Conservation (phyloP, 2,888 invertebrate species). For the Drosophila nr. medialis region DNA sequence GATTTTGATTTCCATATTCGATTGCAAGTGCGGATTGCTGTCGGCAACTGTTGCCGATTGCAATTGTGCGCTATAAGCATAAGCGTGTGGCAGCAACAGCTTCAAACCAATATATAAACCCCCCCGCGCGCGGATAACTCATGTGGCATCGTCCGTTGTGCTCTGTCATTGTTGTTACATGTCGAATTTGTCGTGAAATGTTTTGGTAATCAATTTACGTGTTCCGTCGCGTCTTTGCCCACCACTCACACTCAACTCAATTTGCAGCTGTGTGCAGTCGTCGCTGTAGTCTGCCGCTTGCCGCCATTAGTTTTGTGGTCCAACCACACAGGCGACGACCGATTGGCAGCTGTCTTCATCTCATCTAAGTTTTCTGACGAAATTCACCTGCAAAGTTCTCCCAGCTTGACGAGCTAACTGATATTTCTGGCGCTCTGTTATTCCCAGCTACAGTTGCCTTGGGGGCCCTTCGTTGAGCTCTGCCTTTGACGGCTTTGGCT, state of each 20-base stretch:
- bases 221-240: conserved; percentile 29
- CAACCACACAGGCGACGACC: conserved; percentile 23
- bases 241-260: neutral
- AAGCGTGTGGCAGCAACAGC: conserved; percentile 11
- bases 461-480: conserved; percentile 3
- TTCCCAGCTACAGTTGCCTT: conserved; percentile 31
- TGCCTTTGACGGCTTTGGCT: conserved; percentile 11
- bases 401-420: conserved; percentile 26
- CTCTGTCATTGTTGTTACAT: conserved; percentile 68
- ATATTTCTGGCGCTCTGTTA: conserved; percentile 25
- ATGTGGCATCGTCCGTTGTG: conserved; percentile 15
- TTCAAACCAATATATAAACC: neutral
- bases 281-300: conserved; percentile 13
- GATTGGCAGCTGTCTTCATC: conserved; percentile 29
- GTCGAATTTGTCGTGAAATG: conserved; percentile 77
- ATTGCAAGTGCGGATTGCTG: conserved; percentile 45
- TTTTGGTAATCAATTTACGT: conserved; percentile 77
- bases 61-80: conserved; percentile 16
- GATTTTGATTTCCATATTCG: conserved; percentile 26
- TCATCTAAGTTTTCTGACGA: conserved; percentile 32
- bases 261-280: neutral
- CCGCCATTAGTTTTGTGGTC: conserved; percentile 45
- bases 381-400: conserved; percentile 65
- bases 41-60: conserved; percentile 60
- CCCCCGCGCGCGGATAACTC: neutral